Evolutionary conservation across 2,888 invertebrate species (phyloP), one percentile per base, ranked within the genome.

Genomic region (Cephus spinipes): DNA sequence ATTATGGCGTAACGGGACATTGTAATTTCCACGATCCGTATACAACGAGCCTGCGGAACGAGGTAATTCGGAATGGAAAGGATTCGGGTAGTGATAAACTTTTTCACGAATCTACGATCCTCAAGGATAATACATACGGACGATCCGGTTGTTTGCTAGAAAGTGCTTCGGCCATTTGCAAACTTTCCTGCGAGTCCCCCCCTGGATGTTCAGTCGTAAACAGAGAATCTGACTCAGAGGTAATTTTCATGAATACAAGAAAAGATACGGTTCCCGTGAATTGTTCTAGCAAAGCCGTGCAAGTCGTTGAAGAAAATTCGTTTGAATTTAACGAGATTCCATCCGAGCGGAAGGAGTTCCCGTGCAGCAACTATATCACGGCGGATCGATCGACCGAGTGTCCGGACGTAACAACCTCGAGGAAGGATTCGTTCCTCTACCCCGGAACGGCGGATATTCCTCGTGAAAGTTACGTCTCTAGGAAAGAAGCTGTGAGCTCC

Each of bases 81-180:
- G 9, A 23, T 55, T 55, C 55, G 55, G 55, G 9, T 1, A 15
- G 55, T 2, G 55, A 55, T 55, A 55, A 55, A 55, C 23, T 55
- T 55, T 55, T 55, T 55, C 55, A 23, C 2, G 55, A 55, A 55
- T 55, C 55, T 55, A 23, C 23, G 55, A 55, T 55, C 55, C 55
- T 55, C 55, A 55, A 55, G 55, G 4, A 55, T 55, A 23, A 55
- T 55, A 23, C 55, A 2, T 55, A 55, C 55, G 55, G 23, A 55
- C 23, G 55, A 55, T 55, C 55, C 23, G 9, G 55, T 55, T 55
- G 55, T 55, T 55, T 55, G 6, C 23, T 23, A 6, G 23, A 55
- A 55, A 55, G 55, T 55, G 55, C 9, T 55, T 55, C 23, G 12
- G 12, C 69, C 6, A 78, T 69, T 68, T 79, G 79, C 6, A 79